These are phyloP conservation scores for Podotricha telesiphe DNA, from an alignment of 2,888 invertebrate species.

Conservation along the genomic window DNA sequence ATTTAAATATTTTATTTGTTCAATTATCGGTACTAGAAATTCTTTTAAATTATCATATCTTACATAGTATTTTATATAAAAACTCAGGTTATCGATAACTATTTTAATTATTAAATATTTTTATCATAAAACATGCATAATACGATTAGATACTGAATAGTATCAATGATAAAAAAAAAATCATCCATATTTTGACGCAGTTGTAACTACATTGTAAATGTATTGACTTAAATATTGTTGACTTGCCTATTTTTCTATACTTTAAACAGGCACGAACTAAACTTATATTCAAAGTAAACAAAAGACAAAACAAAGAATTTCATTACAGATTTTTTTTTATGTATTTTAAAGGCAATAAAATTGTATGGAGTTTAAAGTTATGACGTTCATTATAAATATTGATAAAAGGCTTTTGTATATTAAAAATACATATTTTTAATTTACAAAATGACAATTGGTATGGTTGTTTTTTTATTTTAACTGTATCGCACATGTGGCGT, in stretches of 20 bases:
- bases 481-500: slow-evolving; percentile 46
- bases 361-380: background rate
- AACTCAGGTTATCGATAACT: background rate
- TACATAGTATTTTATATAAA: background rate
- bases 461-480: background rate
- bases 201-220: background rate
- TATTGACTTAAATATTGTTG: background rate
- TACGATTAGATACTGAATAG: slow-evolving; percentile 13
- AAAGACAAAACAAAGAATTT: slow-evolving; percentile 2
- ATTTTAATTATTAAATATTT: background rate
- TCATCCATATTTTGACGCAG: background rate
- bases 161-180: slow-evolving; percentile 2
- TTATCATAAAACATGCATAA: slow-evolving; percentile 8
- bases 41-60: background rate
- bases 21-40: background rate
- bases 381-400: background rate
- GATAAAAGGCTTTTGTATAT: background rate
- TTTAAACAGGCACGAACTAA: background rate
- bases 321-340: background rate
- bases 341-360: background rate
- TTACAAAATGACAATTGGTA: background rate
- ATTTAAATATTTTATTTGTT: background rate
- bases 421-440: background rate
- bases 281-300: background rate
- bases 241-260: background rate